Evolutionary conservation across 2,797 vertebrate genomes (phyloP), one percentile per base, ranked within the genome.

Genomic region (Glyptemys insculpta): DNA sequence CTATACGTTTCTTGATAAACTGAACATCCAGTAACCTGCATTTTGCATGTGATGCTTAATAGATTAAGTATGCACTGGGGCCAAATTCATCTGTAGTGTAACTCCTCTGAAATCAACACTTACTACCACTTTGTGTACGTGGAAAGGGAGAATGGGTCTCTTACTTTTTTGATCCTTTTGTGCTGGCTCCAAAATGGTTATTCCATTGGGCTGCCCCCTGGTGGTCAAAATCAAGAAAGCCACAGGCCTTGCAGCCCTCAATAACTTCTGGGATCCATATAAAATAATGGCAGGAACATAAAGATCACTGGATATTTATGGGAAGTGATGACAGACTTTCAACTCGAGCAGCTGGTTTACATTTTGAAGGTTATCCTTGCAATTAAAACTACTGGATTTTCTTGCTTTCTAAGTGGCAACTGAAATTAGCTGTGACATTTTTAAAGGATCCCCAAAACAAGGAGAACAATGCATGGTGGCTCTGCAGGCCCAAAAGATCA

Each of bases 131-230:
- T n/a, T 34, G 57, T 81, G 91, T 72, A 41, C 27, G 93, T 59
- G 31, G 81, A 76, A 65, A 94, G 50, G 57, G 44, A 92, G 95
- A 90, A 83, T 27, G 74, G 19, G 52, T 8, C 52, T 93, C 27
- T 87, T 94, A 23, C 79, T 72, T 90, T 47, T 27, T 3, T 29
- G 2, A 19, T 41, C 12, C 68, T 5, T 74, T 85, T 85, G 41
- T 44, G 27, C 19, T 7, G 25, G 27, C 47, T 27, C 14, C 15
- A 4, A 88, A 79, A 72, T 90, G 90, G 65, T 81, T 92, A 85
- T 86, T 78, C 81, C 68, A 86, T 83, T 79, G 29, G 5, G 31
- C 65, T 81, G 27, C 79, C 41, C 57, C 90, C 86, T 41, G 1
- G 79, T 1, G 34, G 53, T 29, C 91, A 84, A 91, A 65, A 37